phyloP scores from a whole-genome alignment of 2,113 vertebrate genomes.

The Phyllostomus discolor region DNA sequence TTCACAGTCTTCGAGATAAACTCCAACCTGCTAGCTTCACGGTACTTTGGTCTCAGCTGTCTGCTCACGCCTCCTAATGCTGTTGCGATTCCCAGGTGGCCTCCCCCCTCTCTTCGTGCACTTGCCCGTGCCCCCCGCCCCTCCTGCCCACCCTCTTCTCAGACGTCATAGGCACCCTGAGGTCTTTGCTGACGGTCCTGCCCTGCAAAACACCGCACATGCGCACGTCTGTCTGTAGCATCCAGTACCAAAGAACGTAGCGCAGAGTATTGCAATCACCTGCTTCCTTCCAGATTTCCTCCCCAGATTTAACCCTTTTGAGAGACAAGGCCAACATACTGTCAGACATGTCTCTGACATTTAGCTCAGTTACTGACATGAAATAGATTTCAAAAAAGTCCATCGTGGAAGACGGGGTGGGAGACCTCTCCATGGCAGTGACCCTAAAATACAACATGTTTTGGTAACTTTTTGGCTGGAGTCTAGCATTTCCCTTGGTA shows the following conservation, averaged over 20 bases:
- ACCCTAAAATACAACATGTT: not conserved
- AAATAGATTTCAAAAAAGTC: not conserved
- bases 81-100: not conserved
- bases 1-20: not conserved
- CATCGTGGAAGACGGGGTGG: not conserved
- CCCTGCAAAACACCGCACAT: accelerated
- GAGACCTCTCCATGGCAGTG: not conserved
- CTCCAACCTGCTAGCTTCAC: not conserved
- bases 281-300: not conserved
- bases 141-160: not conserved
- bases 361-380: not conserved
- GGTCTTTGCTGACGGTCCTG: not conserved
- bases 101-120: not conserved
- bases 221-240: not conserved
- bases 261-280: not conserved
- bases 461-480: not conserved
- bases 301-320: not conserved
- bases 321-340: not conserved
- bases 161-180: not conserved
- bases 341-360: not conserved
- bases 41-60: not conserved
- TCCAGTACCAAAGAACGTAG: not conserved
- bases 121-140: not conserved
- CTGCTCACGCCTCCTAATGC: accelerated
- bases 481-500: not conserved